phyloP scores from a whole-genome alignment of 2,888 invertebrate genomes.

The Chrysolina oricalcia region DNA sequence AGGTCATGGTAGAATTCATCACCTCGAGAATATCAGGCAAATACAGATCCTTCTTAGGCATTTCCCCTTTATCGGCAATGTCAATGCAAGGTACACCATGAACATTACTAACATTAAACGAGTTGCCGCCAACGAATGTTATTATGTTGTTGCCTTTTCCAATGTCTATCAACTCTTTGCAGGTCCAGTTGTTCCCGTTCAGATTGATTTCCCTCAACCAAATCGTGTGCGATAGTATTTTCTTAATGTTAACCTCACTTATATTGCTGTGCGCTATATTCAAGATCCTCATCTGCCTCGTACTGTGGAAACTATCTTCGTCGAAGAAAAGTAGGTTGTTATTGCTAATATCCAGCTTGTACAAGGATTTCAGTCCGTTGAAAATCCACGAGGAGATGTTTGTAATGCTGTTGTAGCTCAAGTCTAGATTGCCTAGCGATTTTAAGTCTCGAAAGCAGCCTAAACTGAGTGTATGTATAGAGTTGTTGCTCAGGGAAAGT shows the following conservation, averaged over 20 bases:
- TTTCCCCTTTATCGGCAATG: neutral
- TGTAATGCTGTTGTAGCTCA: conserved; percentile 40
- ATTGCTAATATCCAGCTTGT: conserved; percentile 39
- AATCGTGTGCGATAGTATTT: conserved; percentile 30
- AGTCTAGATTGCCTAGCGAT: conserved; percentile 29
- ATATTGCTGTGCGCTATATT: conserved; percentile 46
- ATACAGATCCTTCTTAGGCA: neutral
- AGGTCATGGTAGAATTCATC: conserved; percentile 27
- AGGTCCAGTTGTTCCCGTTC: conserved; percentile 46
- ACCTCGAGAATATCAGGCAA: conserved; percentile 19
- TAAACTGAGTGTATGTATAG: conserved; percentile 36
- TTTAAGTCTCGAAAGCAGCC: conserved; percentile 45
- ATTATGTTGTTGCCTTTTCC: conserved; percentile 30
- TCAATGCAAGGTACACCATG: conserved; percentile 45
- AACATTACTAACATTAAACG: conserved; percentile 47
- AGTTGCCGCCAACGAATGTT: conserved; percentile 26
- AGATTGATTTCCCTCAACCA: conserved; percentile 44
- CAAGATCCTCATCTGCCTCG: conserved; percentile 31
- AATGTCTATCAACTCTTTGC: conserved; percentile 36
- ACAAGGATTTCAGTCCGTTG: conserved; percentile 33
- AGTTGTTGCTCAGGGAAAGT: conserved; percentile 37
- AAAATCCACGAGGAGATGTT: conserved; percentile 37
- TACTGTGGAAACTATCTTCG: conserved; percentile 46
- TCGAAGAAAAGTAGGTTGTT: conserved; percentile 42
- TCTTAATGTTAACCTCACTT: conserved; percentile 39